A percentile compares a stretch with the other conserved stretches of the same genome.
Conservation (phyloP, 2,797 vertebrate species). For the Pseudotriccus pelzelni region DNA sequence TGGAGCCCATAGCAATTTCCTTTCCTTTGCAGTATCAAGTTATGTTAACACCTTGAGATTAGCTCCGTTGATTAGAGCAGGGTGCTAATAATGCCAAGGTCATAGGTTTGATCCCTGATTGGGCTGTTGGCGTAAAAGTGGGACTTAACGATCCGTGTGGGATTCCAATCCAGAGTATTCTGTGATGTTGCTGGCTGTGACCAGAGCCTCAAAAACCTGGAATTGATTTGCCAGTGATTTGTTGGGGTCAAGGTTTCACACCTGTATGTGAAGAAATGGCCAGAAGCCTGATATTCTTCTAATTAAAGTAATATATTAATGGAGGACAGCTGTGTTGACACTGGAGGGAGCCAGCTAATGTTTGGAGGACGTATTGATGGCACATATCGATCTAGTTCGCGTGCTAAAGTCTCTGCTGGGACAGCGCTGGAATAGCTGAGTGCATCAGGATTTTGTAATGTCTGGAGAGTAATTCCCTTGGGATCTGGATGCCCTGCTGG, state of each 20-base stretch:
- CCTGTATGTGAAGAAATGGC: background rate
- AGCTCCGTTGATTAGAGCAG: background rate
- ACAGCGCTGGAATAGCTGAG: background rate
- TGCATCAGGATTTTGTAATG: background rate
- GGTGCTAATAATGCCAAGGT: background rate
- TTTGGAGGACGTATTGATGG: background rate
- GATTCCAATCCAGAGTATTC: background rate
- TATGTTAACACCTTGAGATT: background rate
- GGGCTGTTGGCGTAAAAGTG: background rate
- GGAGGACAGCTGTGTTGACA: background rate
- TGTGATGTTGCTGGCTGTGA: background rate
- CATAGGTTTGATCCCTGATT: background rate
- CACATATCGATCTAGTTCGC: background rate
- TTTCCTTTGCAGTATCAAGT: background rate
- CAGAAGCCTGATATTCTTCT: background rate
- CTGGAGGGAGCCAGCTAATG: background rate
- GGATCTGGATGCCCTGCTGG: background rate
- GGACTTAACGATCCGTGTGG: background rate
- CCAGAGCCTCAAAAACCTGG: background rate
- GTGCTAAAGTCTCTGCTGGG: background rate
- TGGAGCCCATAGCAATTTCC: background rate
- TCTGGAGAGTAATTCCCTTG: background rate
- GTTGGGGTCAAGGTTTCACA: background rate
- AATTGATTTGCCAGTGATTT: background rate
- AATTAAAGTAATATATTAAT: background rate